Evolutionary conservation across 2,113 vertebrate genomes (phyloP), one percentile per base, ranked within the genome.

Genomic region (Heteronetta atricapilla): DNA sequence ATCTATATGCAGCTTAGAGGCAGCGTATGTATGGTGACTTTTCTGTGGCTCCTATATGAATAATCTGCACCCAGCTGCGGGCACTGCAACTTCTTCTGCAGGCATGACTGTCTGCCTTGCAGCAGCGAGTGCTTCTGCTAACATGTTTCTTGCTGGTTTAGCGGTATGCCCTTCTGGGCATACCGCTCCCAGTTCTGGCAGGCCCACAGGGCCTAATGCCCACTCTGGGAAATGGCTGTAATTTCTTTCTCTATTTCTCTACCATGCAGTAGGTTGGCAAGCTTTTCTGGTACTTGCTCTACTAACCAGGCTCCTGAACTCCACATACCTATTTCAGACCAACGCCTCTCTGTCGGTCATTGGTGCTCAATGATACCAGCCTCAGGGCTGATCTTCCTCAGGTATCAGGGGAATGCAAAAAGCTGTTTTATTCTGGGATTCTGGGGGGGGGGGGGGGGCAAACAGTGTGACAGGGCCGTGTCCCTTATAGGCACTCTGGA

Each of bases 121-220:
- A 0, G 0, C 23, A 40, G 60, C 0, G 9, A 14, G 3, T 3
- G 44, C 55, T 38, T 3, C 74, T n/a, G 7, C 53, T 6, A 14
- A 13, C 1, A 0, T 8, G 6, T 5, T 52, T 59, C 68, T 14
- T 26, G 77, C 53, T 9, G 85, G 8, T 4, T 7, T n/a, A 44
- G 14, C 9, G 60, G 18, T 58, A 31, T 18, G 1, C 11, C 4
- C 73, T 1, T n/a, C n/a, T n/a, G n/a, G n/a, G n/a, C n/a, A n/a
- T n/a, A n/a, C n/a, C n/a, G n/a, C n/a, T n/a, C 0, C 6, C 21
- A 8, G 3, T 2, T 25, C 56, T 46, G 64, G 50, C 60, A n/a
- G 56, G 38, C 22, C 44, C 42, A 34, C 34, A n/a, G 7, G 31
- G 50, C 74, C 69, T 14, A 12, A 4, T 1, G 12, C 12, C 34